Evolutionary conservation across 2,888 invertebrate species (phyloP).

Genomic region (Apodemia hepburni): DNA sequence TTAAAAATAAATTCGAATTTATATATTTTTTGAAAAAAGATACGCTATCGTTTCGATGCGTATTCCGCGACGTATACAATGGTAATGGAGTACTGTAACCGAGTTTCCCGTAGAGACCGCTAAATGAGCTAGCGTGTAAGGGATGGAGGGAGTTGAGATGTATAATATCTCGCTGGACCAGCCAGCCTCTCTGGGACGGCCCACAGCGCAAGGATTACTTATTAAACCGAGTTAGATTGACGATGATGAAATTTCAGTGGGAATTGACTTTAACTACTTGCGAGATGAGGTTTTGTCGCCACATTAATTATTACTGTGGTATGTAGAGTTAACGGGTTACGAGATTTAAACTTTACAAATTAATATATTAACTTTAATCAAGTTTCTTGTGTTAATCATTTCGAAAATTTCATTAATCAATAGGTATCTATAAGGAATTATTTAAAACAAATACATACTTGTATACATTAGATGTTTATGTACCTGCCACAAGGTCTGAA

Average conservation of each 20-base stretch:
- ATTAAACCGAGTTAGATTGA: slow-evolving; percentile 74
- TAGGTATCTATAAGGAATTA: background rate
- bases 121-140: slow-evolving; percentile 50
- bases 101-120: slow-evolving; percentile 67
- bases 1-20: slow-evolving; percentile 26
- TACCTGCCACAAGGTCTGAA: no score
- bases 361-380: slow-evolving; percentile 8
- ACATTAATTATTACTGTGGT: slow-evolving; percentile 54
- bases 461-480: no score
- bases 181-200: slow-evolving; percentile 58
- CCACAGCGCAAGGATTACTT: slow-evolving; percentile 68
- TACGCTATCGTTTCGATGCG: slow-evolving; percentile 31
- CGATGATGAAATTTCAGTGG: slow-evolving; percentile 79
- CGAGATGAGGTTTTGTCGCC: slow-evolving; percentile 65
- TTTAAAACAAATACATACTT: background rate
- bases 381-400: background rate
- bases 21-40: slow-evolving; percentile 32
- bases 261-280: slow-evolving; percentile 72
- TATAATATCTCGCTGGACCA: slow-evolving; percentile 64
- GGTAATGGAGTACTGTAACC: slow-evolving; percentile 50
- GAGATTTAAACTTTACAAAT: slow-evolving; percentile 14
- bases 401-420: background rate
- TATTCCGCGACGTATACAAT: slow-evolving; percentile 40
- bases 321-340: slow-evolving; percentile 32
- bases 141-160: slow-evolving; percentile 64